Conservation (phyloP, 2,888 invertebrate species). For the Aphidius colemani region DNA sequence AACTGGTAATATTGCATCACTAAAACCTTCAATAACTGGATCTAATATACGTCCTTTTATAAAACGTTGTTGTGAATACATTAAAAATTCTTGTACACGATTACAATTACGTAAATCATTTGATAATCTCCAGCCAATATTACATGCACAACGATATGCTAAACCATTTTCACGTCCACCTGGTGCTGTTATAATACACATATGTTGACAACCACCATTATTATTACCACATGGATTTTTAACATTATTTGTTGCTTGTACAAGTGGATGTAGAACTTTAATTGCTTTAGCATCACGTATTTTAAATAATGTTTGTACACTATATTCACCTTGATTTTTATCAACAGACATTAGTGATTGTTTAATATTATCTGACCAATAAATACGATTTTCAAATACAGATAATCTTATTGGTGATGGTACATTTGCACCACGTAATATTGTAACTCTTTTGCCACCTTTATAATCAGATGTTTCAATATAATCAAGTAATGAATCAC, state of each 20-base stretch:
- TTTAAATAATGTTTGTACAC: conserved; percentile 80
- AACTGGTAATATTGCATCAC: conserved; percentile 93
- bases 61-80: conserved; percentile 94
- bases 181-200: conserved; percentile 88
- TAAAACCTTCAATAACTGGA: conserved; percentile 87
- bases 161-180: conserved; percentile 69
- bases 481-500: conserved; percentile 92
- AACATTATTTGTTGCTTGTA: conserved; percentile 73
- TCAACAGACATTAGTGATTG: conserved; percentile 87
- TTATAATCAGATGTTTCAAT: conserved; percentile 96
- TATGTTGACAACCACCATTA: conserved; percentile 89
- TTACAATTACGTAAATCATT: conserved; percentile 79
- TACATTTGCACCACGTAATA: conserved; percentile 80
- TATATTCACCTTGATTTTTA: conserved; percentile 79
- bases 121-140: conserved; percentile 81
- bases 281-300: conserved; percentile 83
- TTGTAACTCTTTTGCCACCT: conserved; percentile 79
- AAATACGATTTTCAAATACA: conserved; percentile 83
- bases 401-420: conserved; percentile 85
- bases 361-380: conserved; percentile 91
- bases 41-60: conserved; percentile 91
- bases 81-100: conserved; percentile 83
- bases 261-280: conserved; percentile 78
- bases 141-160: conserved; percentile 90
- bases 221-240: conserved; percentile 83